A percentile compares a stretch with the other conserved stretches of the same genome.
phyloP scores from a whole-genome alignment of 2,888 invertebrate genomes.

The Perithous albicinctus region DNA sequence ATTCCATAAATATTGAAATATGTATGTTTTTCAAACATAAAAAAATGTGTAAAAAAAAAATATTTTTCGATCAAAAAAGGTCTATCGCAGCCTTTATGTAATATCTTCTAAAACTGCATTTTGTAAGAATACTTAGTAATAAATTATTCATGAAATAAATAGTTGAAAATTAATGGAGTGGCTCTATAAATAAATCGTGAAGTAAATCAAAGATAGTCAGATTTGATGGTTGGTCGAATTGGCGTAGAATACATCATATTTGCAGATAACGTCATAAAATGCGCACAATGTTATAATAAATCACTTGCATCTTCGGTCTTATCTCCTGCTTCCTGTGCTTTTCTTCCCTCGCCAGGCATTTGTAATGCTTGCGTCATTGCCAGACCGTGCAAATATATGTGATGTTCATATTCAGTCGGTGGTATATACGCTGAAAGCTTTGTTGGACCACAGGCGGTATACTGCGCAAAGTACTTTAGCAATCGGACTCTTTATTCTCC shows the following conservation, averaged over 20 bases:
- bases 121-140: too few relatives aligned
- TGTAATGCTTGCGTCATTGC: background rate
- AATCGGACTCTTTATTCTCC: background rate
- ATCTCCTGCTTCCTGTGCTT: conserved; percentile 6
- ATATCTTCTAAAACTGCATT: too few relatives aligned
- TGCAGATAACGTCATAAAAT: background rate
- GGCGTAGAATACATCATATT: background rate
- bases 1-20: too few relatives aligned
- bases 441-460: conserved; percentile 2
- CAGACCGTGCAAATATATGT: background rate
- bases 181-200: too few relatives aligned
- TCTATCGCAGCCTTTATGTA: too few relatives aligned
- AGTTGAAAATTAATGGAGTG: too few relatives aligned
- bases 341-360: background rate
- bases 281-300: conserved; percentile 15
- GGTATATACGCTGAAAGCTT: conserved; percentile 6
- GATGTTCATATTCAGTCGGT: background rate
- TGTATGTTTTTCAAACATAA: too few relatives aligned
- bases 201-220: too few relatives aligned
- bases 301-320: conserved; percentile 19
- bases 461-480: background rate
- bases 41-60: too few relatives aligned
- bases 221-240: too few relatives aligned
- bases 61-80: too few relatives aligned
- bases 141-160: too few relatives aligned